phyloP scores from a whole-genome alignment of 2,797 vertebrate species.

The Tenualosa ilisha region DNA sequence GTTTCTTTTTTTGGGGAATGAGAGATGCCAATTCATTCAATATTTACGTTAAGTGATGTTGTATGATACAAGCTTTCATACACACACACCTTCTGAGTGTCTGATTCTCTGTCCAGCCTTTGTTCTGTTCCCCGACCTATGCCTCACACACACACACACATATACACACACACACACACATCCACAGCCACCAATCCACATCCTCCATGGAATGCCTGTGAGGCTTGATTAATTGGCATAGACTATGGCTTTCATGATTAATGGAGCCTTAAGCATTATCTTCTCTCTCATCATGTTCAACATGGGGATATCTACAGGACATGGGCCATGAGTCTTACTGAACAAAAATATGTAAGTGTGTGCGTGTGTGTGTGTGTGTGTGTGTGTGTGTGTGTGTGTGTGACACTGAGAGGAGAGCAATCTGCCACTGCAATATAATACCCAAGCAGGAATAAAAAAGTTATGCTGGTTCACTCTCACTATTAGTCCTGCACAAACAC shows the following conservation, averaged over 20 bases:
- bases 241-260: constrained; percentile 73
- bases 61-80: background rate
- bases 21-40: background rate
- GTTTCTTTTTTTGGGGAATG: background rate
- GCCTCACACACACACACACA: background rate
- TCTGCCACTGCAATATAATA: background rate
- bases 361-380: background rate
- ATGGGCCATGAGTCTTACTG: constrained; percentile 28
- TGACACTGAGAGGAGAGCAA: constrained; percentile 34
- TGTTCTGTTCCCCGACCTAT: background rate
- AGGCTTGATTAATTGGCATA: constrained; percentile 68
- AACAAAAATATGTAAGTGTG: background rate
- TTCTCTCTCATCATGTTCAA: constrained; percentile 67
- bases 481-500: background rate
- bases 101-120: background rate
- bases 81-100: background rate
- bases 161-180: background rate
- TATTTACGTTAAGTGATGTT: background rate
- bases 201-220: constrained; percentile 56
- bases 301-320: constrained; percentile 59
- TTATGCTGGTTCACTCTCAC: background rate
- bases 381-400: background rate
- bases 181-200: background rate
- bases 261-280: constrained; percentile 69
- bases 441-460: background rate